phyloP scores from a whole-genome alignment of 2,797 vertebrate genomes.

The Pseudocheirus occidentalis region DNA sequence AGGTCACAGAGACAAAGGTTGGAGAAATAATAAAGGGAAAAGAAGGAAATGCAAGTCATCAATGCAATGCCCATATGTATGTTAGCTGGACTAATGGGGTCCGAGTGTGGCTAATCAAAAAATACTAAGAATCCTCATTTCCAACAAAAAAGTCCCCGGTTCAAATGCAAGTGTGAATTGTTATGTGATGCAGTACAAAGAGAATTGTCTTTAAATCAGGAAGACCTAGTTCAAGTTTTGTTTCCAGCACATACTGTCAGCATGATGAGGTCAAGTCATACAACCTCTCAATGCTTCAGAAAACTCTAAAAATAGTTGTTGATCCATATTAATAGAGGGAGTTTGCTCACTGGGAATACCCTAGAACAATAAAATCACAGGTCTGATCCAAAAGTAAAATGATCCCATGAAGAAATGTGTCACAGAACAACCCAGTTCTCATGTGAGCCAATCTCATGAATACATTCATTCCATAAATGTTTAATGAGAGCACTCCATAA shows the following conservation, averaged over 20 bases:
- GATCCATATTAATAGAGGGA: not conserved
- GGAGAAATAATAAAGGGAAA: not conserved
- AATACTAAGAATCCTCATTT: not conserved
- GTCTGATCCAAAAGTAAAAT: not conserved
- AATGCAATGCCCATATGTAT: not conserved
- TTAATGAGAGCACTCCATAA: not conserved
- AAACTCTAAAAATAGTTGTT: not conserved
- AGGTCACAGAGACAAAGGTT: not conserved
- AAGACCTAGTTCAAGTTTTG: not conserved
- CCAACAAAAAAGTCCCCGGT: not conserved
- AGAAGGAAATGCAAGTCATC: not conserved
- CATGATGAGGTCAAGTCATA: not conserved
- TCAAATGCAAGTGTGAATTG: not conserved
- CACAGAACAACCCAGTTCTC: not conserved
- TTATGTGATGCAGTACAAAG: not conserved
- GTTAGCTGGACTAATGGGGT: not conserved
- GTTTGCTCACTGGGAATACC: not conserved
- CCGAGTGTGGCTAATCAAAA: not conserved
- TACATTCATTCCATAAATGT: not conserved
- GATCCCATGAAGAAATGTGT: not conserved
- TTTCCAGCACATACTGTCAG: not conserved
- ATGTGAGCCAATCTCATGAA: not conserved
- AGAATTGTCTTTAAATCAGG: not conserved
- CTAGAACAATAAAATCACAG: not conserved
- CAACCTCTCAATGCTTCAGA: not conserved